Evolutionary conservation across 2,797 vertebrate species (phyloP), one percentile per base, ranked within the genome.

Genomic region (Sebastes miniatus): DNA sequence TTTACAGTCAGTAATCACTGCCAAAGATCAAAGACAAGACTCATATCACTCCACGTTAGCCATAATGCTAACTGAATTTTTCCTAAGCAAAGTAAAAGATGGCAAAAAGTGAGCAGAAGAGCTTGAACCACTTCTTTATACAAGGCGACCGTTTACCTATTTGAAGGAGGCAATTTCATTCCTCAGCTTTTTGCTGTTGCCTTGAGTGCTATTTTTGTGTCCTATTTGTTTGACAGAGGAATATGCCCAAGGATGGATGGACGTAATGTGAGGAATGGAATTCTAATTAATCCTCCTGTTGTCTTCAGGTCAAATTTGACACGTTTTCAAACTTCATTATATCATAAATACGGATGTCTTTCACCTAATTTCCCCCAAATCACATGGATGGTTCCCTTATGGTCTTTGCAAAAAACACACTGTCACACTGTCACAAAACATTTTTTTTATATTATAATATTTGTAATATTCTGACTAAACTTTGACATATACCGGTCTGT

Each of bases 1-100:
- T 68, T 73, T 82, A 89, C 64, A 80, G 75, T 73, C 57, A 31
- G 66, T 71, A 88, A 93, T 92, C 76, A 3, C 81, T 80, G 36
- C 50, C 81, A 27, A 14, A 88, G 90, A 91, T 94, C 89, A 92
- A 91, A 92, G 86, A 84, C 65, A 10, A 32, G 70, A 66, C 56
- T 47, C 56, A 61, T 73, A 75, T 89, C 80, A 74, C 69, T 79
- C 52, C 77, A 75, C 4, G 10, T 87, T 52, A 25, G 43, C 12
- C 18, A 39, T 65, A 56, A 75, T 12, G 69, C 50, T 20, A 3
- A 61, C 54, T 54, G 25, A 79, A 79, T 47, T 32, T 25, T 39
- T 63, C 29, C 62, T 5, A 13, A 71, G 24, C n/a, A 77, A 67
- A 81, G 32, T 13, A 36, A 61, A 67, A 34, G 14, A 61, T 25